Base-by-base conservation (phyloP, 1,140 invertebrate genomes). In the Sarcophaga peregrina region DNA sequence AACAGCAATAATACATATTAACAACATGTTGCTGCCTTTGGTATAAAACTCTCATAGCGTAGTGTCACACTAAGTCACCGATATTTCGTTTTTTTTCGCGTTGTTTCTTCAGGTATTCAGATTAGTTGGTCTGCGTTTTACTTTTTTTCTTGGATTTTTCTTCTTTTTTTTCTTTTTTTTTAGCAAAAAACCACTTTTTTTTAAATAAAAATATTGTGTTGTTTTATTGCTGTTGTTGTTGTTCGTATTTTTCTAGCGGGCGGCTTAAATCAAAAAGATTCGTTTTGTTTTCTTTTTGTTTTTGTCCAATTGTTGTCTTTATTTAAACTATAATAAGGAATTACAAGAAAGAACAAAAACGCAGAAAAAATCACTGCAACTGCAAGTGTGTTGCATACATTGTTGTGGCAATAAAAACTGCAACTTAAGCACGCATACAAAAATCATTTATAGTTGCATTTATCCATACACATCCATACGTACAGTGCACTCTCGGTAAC, bases 241-340 rank as follows among this genome's bases (percentile, higher is more conserved):
- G 15, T n/a, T 68, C 20, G 17, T 68, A 52, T 10, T 52, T 52
- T 52, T 10, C 8, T 10, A 10, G 17, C 20, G 1, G 20, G 75
- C 75, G 75, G 75, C 75, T 78, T 78, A 50, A 78, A 78, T 78
- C 75, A 78, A 78, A 78, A 78, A 78, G 75, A 78, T 78, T 25
- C 8, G 9, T 7, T 68, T 68, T n/a, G n/a, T n/a, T n/a, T n/a
- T n/a, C n/a, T n/a, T n/a, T n/a, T n/a, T n/a, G n/a, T 58, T 58
- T n/a, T 13, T 58, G n/a, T n/a, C 10, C 25, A 37, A 37, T 37
- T 37, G 25, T 37, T 37, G 25, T 37, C 15, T 58, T 58, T 58
- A n/a, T n/a, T 15, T n/a, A 20, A 68, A 68, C 62, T 20, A 68
- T 68, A 68, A 58, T 58, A 58, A 68, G 17, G 7, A 2, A 3